These are phyloP conservation scores for Agrenia bidenticulata DNA, from an alignment of 2,888 invertebrate species.

Conservation along the genomic window DNA sequence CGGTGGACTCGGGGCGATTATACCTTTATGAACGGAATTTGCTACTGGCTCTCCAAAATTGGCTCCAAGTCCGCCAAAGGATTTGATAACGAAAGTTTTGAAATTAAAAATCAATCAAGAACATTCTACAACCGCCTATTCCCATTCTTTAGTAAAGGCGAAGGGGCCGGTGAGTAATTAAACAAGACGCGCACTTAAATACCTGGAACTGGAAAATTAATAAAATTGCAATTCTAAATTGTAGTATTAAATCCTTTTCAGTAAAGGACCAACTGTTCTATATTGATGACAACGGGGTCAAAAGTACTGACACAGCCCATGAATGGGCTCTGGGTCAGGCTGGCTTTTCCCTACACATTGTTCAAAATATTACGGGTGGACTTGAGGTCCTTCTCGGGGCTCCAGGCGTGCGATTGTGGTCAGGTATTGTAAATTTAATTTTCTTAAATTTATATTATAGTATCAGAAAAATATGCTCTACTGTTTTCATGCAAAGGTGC, in stretches of 20 bases:
- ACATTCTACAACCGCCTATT: slow-evolving; percentile 24
- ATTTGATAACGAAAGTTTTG: not conserved
- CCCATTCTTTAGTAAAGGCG: slow-evolving; percentile 23
- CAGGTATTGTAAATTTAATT: slow-evolving; percentile 9
- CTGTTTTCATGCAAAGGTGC: no score
- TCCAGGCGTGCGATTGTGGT: slow-evolving; percentile 31
- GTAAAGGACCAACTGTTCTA: not conserved
- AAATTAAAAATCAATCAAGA: not conserved
- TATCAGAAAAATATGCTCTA: no score
- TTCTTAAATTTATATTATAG: not conserved
- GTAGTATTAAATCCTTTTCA: no score
- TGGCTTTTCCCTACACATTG: slow-evolving; percentile 26
- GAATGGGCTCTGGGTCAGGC: slow-evolving; percentile 19
- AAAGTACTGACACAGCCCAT: not conserved
- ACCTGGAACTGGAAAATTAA: no score
- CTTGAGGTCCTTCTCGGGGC: slow-evolving; percentile 32
- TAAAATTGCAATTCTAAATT: no score
- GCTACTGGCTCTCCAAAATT: slow-evolving; percentile 27
- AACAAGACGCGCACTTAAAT: no score
- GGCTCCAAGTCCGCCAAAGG: not conserved
- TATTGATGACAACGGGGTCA: not conserved
- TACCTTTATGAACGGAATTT: slow-evolving; percentile 32
- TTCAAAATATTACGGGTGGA: not conserved
- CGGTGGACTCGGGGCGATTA: slow-evolving; percentile 24
- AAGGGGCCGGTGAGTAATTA: no score